Conservation (phyloP, 2,888 invertebrate species). For the Temnothorax unifasciatus region DNA sequence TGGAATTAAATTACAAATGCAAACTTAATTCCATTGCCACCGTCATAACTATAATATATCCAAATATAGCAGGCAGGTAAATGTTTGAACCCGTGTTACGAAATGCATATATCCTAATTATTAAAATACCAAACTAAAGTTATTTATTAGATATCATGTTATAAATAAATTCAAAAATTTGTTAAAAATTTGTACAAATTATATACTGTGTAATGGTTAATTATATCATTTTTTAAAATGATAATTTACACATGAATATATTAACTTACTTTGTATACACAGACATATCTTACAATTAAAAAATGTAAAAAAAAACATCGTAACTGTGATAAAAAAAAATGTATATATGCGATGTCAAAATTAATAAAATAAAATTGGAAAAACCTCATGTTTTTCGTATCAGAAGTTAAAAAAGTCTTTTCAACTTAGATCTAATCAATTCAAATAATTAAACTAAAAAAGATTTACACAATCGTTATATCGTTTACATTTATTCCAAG, state of each 20-base stretch:
- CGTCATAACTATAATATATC: not conserved
- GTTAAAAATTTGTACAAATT: not conserved
- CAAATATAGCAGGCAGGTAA: not conserved
- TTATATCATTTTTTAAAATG: not conserved
- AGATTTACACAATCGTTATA: constrained; percentile 66
- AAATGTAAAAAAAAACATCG: not conserved
- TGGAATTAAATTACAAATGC: constrained; percentile 18
- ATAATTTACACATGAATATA: not conserved
- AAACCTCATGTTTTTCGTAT: constrained; percentile 10
- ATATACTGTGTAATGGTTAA: not conserved
- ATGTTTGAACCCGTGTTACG: not conserved
- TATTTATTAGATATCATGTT: not conserved
- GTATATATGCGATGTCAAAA: not conserved
- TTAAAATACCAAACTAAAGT: not conserved
- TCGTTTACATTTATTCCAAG: constrained; percentile 81
- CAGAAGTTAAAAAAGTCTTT: constrained; percentile 56
- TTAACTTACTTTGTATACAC: not conserved
- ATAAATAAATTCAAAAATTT: not conserved
- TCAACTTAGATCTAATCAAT: constrained; percentile 63
- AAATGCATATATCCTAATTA: not conserved
- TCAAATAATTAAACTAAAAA: constrained; percentile 72
- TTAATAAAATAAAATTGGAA: not conserved
- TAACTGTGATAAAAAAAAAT: not conserved
- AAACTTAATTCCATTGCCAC: constrained; percentile 31
- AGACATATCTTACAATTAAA: not conserved